These are phyloP conservation scores for Umimayanthus chanpuru DNA, from an alignment of 92 coral and sea anemone species.

Conservation along the genomic window DNA sequence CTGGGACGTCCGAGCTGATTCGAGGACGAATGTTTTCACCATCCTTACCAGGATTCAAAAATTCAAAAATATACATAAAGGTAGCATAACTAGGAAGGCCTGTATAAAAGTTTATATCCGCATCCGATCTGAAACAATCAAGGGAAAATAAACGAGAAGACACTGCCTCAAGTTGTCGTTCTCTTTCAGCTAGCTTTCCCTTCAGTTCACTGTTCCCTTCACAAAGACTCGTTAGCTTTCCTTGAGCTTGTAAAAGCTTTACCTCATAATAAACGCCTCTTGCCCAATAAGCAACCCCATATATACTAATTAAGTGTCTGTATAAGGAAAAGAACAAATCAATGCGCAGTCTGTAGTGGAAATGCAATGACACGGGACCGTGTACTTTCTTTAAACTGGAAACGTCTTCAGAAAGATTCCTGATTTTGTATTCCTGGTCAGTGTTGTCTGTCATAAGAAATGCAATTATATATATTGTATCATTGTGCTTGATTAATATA, in stretches of 20 bases:
- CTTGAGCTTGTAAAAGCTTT: not conserved
- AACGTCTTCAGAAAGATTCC: no score
- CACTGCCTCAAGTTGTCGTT: constrained; percentile 29
- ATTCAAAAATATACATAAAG: constrained; percentile 47
- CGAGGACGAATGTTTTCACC: constrained; percentile 53
- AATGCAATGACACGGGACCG: no score
- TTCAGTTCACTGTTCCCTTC: not conserved
- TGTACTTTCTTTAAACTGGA: no score
- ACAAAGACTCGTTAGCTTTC: not conserved
- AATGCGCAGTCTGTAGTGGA: no score
- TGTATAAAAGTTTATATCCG: constrained; percentile 58
- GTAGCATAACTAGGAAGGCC: constrained; percentile 51
- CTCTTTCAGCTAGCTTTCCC: not conserved
- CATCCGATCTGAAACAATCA: constrained; percentile 50
- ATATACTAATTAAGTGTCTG: no score
- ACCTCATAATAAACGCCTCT: no score
- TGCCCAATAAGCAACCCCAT: no score
- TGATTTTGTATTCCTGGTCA: no score
- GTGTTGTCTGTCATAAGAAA: no score
- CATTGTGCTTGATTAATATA: no score
- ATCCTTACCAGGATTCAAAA: constrained; percentile 56
- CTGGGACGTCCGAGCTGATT: constrained; percentile 46
- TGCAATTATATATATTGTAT: no score
- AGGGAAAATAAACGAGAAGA: constrained; percentile 46
- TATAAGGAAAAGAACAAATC: no score